These are phyloP conservation scores for Cotesia vestalis DNA, from an alignment of 1,140 invertebrate species.

Conservation along the genomic window DNA sequence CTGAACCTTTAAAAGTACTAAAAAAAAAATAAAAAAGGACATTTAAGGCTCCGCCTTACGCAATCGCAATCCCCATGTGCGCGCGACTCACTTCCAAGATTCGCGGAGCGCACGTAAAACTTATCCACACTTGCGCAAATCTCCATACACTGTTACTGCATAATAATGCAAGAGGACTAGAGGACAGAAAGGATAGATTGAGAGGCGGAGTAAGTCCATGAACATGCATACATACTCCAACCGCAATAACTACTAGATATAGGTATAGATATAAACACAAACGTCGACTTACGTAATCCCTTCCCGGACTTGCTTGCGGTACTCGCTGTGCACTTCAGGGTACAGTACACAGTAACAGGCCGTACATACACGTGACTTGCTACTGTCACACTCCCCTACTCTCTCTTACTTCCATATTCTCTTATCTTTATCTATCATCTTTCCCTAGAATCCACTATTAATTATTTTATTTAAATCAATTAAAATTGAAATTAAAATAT, in stretches of 20 bases:
- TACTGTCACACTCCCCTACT: not conserved
- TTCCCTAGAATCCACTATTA: too few relatives aligned
- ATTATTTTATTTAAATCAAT: too few relatives aligned
- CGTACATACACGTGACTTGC: not conserved
- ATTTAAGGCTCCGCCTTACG: constrained; percentile 11
- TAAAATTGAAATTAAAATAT: too few relatives aligned
- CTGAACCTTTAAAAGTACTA: not conserved
- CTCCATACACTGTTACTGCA: too few relatives aligned
- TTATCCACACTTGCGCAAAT: not conserved
- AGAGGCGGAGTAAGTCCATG: constrained; percentile 10
- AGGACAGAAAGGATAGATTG: constrained; percentile 6
- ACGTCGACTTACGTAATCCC: constrained; percentile 26
- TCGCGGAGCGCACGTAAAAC: constrained; percentile 7
- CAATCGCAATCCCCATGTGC: constrained; percentile 19
- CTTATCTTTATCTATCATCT: too few relatives aligned
- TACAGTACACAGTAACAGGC: constrained; percentile 13
- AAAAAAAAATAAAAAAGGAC: too few relatives aligned
- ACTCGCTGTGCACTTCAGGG: too few relatives aligned
- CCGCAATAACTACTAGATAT: not conserved
- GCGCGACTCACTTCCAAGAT: not conserved
- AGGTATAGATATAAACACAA: not conserved
- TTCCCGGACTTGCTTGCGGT: constrained; percentile 24
- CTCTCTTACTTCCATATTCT: not conserved
- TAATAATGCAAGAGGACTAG: not conserved
- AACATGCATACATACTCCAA: not conserved